Evolutionary conservation across 2,113 vertebrate genomes (phyloP).

Genomic region (Crocuta crocuta): DNA sequence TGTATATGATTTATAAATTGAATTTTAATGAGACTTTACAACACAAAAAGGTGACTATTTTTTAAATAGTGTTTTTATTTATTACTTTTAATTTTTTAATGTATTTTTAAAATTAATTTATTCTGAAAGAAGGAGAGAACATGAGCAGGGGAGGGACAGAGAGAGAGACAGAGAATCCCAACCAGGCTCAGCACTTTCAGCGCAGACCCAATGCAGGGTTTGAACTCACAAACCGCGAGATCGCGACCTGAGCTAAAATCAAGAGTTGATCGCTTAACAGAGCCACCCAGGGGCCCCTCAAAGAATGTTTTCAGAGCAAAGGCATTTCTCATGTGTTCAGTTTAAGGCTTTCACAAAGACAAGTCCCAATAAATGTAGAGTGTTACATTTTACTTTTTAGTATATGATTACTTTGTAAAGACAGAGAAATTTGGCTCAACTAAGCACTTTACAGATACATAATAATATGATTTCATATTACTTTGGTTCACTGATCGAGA

Average conservation of each 20-base stretch:
- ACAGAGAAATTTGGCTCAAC: neutral
- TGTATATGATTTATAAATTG: neutral
- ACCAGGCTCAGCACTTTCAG: too few species aligned
- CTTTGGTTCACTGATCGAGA: neutral
- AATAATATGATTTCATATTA: neutral
- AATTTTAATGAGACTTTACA: neutral
- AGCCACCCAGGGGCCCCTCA: too few species aligned
- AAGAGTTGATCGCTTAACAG: too few species aligned
- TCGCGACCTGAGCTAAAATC: too few species aligned
- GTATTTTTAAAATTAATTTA: too few species aligned
- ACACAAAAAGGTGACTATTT: neutral
- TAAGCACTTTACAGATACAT: neutral
- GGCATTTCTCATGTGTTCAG: neutral
- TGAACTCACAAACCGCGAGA: too few species aligned
- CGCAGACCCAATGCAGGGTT: too few species aligned
- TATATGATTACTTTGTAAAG: neutral
- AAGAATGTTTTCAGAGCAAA: neutral
- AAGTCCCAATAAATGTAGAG: neutral
- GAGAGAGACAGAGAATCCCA: too few species aligned
- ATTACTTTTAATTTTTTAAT: too few species aligned
- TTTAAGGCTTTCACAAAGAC: neutral
- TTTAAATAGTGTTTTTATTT: neutral
- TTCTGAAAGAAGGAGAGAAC: too few species aligned
- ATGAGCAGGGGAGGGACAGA: too few species aligned
- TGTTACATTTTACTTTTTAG: neutral